Base-by-base conservation (phyloP, 2,797 vertebrate genomes). In the Psittacula derbiana region DNA sequence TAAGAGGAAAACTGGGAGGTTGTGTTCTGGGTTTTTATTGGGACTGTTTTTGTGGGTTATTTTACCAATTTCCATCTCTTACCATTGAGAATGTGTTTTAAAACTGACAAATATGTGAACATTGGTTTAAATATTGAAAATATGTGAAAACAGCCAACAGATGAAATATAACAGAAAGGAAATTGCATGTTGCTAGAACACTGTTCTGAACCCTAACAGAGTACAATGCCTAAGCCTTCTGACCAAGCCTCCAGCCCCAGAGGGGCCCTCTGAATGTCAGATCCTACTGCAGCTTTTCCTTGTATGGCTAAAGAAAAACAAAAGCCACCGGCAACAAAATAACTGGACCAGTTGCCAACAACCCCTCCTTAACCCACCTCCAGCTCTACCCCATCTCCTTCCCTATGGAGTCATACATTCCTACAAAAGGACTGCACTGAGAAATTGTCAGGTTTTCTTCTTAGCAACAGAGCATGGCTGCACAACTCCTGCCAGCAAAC, bases 91-190 rank as follows among this genome's bases (percentile, higher is more conserved):
- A 95, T 47, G 2, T 96, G 96, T 94, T 93, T 97, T 94, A 82
- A 93, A 76, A 72, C 5, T 93, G 75, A 97, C 97, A 95, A 97
- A 97, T 98, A 98, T 97, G 91, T 85, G 97, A 97, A 96, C 81
- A n/a, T 13, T 46, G 31, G 87, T 96, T 98, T 97, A 97, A 97
- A 97, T 94, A 98, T 96, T 97, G 95, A 93, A 95, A 97, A 95
- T 83, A 79, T 20, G 81, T 90, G 74, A 94, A 92, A 96, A 46
- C 41, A 75, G 67, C 8, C 87, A 79, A 95, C 92, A 94, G 91
- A 96, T 96, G 95, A 97, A 95, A 93, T 87, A 97, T 94, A 92
- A 94, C 92, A 60, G 58, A 90, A 91, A 91, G 30, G 58, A 97
- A 95, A 84, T 75, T 72, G 80, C 87, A 79, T 86, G 91, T 80